These are phyloP conservation scores for Dasyprocta punctata DNA, from an alignment of 2,113 vertebrate species.

Conservation along the genomic window DNA sequence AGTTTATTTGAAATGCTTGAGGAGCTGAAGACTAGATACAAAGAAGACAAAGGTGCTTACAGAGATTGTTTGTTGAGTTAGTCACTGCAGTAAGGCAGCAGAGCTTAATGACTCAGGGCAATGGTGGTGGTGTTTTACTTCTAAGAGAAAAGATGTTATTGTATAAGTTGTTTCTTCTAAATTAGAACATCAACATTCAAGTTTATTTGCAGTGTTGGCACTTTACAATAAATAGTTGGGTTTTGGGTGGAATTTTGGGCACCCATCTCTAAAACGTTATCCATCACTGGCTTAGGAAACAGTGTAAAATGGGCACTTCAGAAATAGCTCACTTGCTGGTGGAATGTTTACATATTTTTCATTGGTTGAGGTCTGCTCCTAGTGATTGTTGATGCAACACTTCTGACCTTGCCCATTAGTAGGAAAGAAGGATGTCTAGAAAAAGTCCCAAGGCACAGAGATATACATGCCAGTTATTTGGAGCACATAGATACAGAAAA, in stretches of 20 bases:
- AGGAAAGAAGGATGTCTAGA: not conserved
- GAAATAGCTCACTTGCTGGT: not conserved
- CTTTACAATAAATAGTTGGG: not conserved
- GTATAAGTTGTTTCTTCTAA: not conserved
- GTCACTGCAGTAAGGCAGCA: not conserved
- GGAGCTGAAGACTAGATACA: not conserved
- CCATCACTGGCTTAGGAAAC: not conserved
- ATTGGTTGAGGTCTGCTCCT: not conserved
- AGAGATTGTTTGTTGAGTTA: not conserved
- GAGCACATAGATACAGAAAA: fast-evolving
- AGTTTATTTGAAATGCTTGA: not conserved
- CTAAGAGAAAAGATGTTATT: not conserved
- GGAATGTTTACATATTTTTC: not conserved
- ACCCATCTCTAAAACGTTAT: not conserved
- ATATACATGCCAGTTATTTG: not conserved
- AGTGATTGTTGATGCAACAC: not conserved
- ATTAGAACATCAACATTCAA: not conserved
- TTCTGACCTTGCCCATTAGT: not conserved
- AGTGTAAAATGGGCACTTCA: fast-evolving
- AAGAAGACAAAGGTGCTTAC: not conserved
- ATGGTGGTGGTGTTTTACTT: not conserved
- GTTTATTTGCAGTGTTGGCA: not conserved
- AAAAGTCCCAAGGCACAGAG: not conserved
- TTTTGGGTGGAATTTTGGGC: not conserved
- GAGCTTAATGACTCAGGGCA: too few relatives aligned